Percentiles rank a stretch among this genome's conserved stretches.
Conservation (phyloP, 2,113 vertebrate genomes). For the Pionites leucogaster region DNA sequence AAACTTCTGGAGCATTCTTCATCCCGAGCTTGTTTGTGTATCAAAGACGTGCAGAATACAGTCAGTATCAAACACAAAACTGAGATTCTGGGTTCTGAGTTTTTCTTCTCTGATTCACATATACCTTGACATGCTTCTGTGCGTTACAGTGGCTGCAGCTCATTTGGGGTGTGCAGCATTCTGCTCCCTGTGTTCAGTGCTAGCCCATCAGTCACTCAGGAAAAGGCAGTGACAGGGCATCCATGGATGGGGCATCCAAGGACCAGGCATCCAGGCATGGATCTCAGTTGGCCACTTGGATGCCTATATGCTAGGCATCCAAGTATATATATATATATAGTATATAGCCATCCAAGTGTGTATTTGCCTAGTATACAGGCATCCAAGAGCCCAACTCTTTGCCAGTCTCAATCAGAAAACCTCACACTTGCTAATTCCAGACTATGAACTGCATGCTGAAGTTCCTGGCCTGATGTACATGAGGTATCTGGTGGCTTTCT, state of each 20-base stretch:
- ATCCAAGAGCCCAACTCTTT: rapidly evolving
- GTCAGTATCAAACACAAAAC: background rate
- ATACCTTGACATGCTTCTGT: background rate
- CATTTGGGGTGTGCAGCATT: background rate
- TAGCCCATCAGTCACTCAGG: background rate
- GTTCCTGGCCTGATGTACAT: no score
- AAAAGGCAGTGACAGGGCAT: background rate
- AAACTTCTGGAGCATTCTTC: background rate
- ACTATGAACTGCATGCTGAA: background rate
- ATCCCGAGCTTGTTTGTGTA: background rate
- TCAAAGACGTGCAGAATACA: background rate
- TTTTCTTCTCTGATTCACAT: background rate
- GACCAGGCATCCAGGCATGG: background rate
- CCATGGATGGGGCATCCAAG: background rate
- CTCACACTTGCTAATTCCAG: background rate
- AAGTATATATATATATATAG: background rate
- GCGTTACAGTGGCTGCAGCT: background rate
- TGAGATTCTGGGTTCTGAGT: background rate
- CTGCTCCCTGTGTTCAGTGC: background rate
- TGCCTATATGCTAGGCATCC: background rate
- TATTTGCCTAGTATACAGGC: no score
- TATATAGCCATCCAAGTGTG: no score
- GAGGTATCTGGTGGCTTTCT: no score
- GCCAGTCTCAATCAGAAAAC: background rate
- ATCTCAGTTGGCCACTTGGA: background rate